Evolutionary conservation across 2,113 vertebrate species (phyloP), one percentile per base, ranked within the genome.

Genomic region (Cebus imitator): DNA sequence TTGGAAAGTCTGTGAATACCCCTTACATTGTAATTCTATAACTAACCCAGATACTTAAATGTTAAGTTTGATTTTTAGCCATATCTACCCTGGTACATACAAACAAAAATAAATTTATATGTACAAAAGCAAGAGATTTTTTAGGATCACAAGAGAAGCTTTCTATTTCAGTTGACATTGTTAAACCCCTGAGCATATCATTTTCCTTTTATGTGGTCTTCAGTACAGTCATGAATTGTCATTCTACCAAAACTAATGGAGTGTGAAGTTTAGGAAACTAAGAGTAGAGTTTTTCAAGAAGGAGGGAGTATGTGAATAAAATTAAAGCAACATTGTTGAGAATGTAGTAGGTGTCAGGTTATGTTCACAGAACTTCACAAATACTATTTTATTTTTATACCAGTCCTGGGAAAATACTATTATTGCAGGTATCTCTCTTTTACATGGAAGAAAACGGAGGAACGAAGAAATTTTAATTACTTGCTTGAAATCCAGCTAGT

Each of bases 371-470:
- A 94, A 64, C 23, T 48, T 80, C 48, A 30, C 9, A 87, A 90
- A 79, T 57, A 61, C 79, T 85, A 91, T 55, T 81, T 93, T 75
- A 94, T 92, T 95, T 21, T 91, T 68, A 58, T 5, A 52, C 80
- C 21, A 81, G 58, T 89, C 30, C 35, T 73, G 86, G 58, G 37
- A 85, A 94, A 52, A 66, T 68, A 68, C 16, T 52, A 17, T n/a
- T 35, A 89, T 75, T 83, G 4, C 9, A 40, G 70, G 20, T 23
- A 43, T 52, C 21, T 64, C 35, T 84, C 9, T 64, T 85, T 87
- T 66, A 83, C 35, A 87, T 11, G 68, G 35, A 97, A 81, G 21
- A 3, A 89, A 73, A 68, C 13, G 23, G 57, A 91, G 16, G 11
- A n/a, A 94, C 12, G 90, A 37, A 70, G 0, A 79, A 23, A 43